phyloP scores from a whole-genome alignment of 2,888 invertebrate species.

The Lathronympha strigana region DNA sequence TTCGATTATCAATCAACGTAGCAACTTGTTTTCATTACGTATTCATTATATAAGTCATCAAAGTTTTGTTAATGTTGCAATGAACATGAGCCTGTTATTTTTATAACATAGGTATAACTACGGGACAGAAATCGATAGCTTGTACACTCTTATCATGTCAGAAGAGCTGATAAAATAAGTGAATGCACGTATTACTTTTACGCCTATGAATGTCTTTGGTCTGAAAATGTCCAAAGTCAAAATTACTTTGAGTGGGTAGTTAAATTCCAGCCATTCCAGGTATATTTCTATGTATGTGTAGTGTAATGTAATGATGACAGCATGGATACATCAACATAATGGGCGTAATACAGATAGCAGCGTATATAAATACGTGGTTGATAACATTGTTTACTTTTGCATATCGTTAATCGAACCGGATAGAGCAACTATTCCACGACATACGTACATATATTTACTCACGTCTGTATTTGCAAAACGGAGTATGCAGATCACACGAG shows the following conservation, averaged over 20 bases:
- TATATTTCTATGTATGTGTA: conserved; percentile 5
- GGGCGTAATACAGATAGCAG: conserved; percentile 35
- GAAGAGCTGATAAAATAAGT: too few species aligned
- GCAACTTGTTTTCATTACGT: too few species aligned
- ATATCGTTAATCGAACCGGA: conserved; percentile 26
- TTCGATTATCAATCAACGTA: too few species aligned
- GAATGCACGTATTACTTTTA: too few species aligned
- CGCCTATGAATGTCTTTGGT: too few species aligned
- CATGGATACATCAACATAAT: conserved; percentile 38
- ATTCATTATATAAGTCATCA: too few species aligned
- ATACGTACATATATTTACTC: background rate
- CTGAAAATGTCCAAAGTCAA: background rate
- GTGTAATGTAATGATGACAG: conserved; percentile 15
- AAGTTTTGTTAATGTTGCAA: too few species aligned
- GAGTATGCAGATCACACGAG: too few species aligned
- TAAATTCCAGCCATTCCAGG: background rate
- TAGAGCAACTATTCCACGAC: background rate
- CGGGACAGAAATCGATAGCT: background rate
- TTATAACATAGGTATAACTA: background rate
- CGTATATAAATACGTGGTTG: conserved; percentile 37
- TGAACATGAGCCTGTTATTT: background rate
- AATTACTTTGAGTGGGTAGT: background rate
- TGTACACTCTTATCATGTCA: too few species aligned
- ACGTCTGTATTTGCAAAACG: too few species aligned
- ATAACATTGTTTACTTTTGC: conserved; percentile 37